These are phyloP conservation scores for Phaedon cochleariae DNA, from an alignment of 2,888 invertebrate species.

Conservation along the genomic window DNA sequence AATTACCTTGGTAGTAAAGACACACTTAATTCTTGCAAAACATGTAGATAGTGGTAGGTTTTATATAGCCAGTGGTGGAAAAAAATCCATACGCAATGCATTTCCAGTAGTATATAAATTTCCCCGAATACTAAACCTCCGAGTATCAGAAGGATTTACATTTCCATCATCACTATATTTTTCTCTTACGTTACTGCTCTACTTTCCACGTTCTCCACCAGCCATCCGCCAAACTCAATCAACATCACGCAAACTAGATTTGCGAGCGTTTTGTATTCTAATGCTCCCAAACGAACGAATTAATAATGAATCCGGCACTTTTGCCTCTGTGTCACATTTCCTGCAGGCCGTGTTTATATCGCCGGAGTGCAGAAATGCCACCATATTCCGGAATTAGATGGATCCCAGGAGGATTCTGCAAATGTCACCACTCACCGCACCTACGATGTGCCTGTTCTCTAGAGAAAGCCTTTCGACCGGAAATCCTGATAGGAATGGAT, in stretches of 20 bases:
- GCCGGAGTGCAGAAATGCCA: slow-evolving; percentile 60
- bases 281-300: not conserved
- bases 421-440: slow-evolving; percentile 61
- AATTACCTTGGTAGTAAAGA: too few species aligned
- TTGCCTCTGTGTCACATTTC: slow-evolving; percentile 37
- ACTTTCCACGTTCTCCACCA: too few species aligned
- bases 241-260: not conserved
- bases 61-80: too few species aligned
- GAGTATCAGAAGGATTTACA: too few species aligned
- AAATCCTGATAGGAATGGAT: not conserved
- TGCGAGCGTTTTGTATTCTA: not conserved
- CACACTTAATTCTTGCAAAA: too few species aligned
- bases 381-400: slow-evolving; percentile 59
- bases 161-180: too few species aligned
- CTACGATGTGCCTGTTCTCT: not conserved
- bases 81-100: too few species aligned
- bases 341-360: slow-evolving; percentile 50
- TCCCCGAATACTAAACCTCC: too few species aligned
- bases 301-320: slow-evolving; percentile 15
- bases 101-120: too few species aligned
- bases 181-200: too few species aligned
- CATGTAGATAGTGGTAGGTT: too few species aligned
- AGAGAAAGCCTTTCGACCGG: not conserved
- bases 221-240: not conserved
- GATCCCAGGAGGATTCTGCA: slow-evolving; percentile 58